Evolutionary conservation across 1,140 invertebrate genomes (phyloP).

Genomic region (Rhagoletis pomonella): DNA sequence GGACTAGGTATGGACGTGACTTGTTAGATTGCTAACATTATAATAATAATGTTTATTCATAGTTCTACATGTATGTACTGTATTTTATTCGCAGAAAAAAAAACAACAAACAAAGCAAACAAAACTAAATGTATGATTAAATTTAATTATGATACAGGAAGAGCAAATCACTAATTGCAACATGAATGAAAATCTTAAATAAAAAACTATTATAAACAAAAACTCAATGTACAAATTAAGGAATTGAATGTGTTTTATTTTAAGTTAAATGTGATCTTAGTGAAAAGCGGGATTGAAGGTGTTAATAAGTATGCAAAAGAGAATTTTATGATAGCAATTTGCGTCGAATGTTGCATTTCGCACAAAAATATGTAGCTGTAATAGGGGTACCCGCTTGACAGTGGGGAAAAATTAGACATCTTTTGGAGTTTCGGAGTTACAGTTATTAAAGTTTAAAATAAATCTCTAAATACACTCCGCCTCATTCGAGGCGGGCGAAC

Average conservation of each 20-base stretch:
- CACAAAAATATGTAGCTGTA: too few relatives aligned
- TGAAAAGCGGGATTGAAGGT: too few relatives aligned
- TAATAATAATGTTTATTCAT: slow-evolving; percentile 51
- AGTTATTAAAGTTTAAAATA: too few relatives aligned
- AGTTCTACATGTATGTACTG: slow-evolving; percentile 38
- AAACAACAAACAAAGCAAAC: slow-evolving; percentile 44
- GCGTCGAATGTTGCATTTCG: too few relatives aligned
- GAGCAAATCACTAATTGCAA: slow-evolving; percentile 31
- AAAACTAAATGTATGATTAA: not conserved
- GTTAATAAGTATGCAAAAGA: too few relatives aligned
- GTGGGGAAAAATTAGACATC: too few relatives aligned
- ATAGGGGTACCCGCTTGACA: too few relatives aligned
- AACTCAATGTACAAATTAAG: slow-evolving; percentile 35
- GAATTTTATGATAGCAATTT: too few relatives aligned
- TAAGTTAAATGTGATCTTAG: too few relatives aligned
- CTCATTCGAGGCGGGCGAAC: too few relatives aligned
- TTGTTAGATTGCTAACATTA: slow-evolving; percentile 25
- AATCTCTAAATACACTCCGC: too few relatives aligned
- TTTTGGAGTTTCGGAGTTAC: too few relatives aligned
- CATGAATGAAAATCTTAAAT: slow-evolving; percentile 13
- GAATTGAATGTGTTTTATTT: not conserved
- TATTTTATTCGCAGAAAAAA: slow-evolving; percentile 6
- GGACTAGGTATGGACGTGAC: slow-evolving; percentile 10
- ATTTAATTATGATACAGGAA: slow-evolving; percentile 40
- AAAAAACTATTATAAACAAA: slow-evolving; percentile 6